Percentiles rank a stretch among this genome's conserved stretches.
phyloP scores from a whole-genome alignment of 2,113 vertebrate species.

The Anas platyrhynchos region DNA sequence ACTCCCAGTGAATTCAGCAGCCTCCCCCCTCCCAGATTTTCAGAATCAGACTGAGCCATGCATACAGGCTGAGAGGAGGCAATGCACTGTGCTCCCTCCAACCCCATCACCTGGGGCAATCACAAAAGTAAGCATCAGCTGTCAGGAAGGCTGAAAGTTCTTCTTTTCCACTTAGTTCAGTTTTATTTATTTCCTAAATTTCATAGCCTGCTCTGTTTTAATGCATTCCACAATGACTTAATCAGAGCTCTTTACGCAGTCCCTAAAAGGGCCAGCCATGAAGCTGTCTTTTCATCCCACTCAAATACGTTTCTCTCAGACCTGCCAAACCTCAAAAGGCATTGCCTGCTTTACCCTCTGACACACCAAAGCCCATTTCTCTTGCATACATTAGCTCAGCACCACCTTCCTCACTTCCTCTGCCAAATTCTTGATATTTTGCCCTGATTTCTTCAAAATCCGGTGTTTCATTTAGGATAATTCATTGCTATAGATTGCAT shows the following conservation, averaged over 20 bases:
- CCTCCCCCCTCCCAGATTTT: neutral
- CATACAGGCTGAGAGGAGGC: neutral
- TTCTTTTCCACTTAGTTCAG: neutral
- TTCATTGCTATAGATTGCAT: neutral
- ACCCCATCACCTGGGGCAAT: neutral
- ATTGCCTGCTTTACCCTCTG: neutral
- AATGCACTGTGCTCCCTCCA: neutral
- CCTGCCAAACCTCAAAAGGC: neutral
- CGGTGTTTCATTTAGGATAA: neutral
- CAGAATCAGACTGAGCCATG: rapidly evolving
- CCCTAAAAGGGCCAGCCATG: neutral
- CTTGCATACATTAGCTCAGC: neutral
- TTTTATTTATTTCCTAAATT: neutral
- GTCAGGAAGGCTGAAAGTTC: neutral
- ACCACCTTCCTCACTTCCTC: neutral
- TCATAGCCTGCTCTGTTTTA: neutral
- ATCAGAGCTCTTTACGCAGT: neutral
- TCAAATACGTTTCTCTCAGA: neutral
- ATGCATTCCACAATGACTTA: neutral
- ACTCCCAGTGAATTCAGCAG: neutral
- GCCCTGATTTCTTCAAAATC: neutral
- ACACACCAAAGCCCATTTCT: neutral
- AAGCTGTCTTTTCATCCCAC: neutral
- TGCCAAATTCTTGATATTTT: neutral
- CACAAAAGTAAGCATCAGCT: rapidly evolving